phyloP scores from a whole-genome alignment of 2,113 vertebrate species.

The Oenanthe oenanthe region DNA sequence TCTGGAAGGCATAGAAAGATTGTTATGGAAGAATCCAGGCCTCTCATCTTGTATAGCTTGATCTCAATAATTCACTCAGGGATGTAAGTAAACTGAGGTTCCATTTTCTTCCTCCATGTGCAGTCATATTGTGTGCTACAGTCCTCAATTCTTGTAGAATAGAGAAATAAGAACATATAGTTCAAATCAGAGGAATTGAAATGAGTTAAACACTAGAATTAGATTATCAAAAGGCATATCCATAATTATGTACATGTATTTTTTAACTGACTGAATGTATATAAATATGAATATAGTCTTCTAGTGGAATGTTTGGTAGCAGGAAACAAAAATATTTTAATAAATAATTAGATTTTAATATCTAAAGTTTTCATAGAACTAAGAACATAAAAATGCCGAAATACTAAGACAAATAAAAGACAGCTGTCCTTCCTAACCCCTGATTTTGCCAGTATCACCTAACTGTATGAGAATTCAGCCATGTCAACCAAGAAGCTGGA shows the following conservation, averaged over 20 bases:
- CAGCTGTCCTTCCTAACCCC: neutral
- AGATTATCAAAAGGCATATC: neutral
- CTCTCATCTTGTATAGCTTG: neutral
- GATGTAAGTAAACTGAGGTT: neutral
- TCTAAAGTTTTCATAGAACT: neutral
- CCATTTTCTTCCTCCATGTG: neutral
- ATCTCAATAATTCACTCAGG: neutral
- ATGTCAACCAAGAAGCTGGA: neutral
- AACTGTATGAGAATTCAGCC: neutral
- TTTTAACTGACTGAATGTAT: neutral
- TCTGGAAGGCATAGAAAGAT: neutral
- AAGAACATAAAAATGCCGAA: neutral
- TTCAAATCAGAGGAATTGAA: neutral
- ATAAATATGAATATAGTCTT: neutral
- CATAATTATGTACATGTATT: neutral
- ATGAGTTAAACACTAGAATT: neutral
- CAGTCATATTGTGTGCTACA: neutral
- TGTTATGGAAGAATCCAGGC: neutral
- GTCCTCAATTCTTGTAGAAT: neutral
- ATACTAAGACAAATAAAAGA: neutral
- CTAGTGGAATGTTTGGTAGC: neutral
- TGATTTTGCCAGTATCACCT: neutral
- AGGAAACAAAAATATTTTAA: neutral
- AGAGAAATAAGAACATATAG: neutral
- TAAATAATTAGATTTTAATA: neutral